These are phyloP conservation scores for Ibycter americanus DNA, from an alignment of 2,797 vertebrate genomes.

Conservation along the genomic window DNA sequence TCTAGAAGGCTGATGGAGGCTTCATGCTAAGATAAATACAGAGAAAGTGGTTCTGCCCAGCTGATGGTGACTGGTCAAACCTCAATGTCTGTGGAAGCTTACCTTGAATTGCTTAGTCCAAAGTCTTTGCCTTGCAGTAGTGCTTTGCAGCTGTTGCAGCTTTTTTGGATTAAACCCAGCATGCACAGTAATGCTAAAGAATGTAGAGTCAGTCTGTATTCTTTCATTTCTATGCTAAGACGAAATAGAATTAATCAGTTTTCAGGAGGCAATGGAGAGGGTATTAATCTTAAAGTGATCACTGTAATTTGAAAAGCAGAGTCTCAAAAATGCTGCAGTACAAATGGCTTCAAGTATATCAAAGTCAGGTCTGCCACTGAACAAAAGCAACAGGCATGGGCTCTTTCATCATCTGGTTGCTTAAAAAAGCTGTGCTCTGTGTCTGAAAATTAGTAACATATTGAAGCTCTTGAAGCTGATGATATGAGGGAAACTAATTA, in stretches of 20 bases:
- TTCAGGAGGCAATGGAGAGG: neutral
- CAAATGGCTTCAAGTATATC: neutral
- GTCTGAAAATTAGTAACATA: neutral
- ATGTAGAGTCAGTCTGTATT: neutral
- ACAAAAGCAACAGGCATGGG: neutral
- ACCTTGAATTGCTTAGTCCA: neutral
- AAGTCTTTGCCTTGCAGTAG: neutral
- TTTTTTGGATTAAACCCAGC: neutral
- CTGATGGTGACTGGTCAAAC: neutral
- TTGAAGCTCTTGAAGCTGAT: neutral
- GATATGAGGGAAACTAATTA: neutral
- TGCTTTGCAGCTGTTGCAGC: neutral
- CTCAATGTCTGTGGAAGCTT: neutral
- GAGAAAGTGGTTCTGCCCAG: neutral
- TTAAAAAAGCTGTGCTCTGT: neutral
- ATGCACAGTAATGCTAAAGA: neutral
- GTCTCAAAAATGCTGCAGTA: neutral
- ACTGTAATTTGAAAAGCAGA: neutral
- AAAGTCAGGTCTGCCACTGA: neutral
- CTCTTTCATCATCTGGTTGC: neutral
- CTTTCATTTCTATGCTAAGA: neutral
- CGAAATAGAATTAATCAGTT: neutral
- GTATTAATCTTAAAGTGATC: neutral
- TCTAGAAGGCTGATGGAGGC: neutral
- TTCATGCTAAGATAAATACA: neutral